These are phyloP conservation scores for Eupithecia tripunctaria DNA, from an alignment of 2,888 invertebrate genomes.

Conservation along the genomic window DNA sequence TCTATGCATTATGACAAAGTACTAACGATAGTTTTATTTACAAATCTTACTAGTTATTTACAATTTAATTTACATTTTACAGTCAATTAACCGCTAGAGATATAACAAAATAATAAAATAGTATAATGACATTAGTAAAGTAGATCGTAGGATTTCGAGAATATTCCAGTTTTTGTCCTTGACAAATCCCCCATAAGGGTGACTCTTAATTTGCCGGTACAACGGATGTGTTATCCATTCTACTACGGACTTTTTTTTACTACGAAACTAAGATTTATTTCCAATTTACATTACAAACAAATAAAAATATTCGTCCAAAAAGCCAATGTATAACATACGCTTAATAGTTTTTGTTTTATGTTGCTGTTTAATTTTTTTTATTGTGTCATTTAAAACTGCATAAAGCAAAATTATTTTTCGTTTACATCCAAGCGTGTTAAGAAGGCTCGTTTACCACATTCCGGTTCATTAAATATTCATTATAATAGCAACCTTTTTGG, in stretches of 20 bases:
- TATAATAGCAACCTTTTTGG: slow-evolving; percentile 24
- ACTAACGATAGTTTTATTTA: slow-evolving; percentile 4
- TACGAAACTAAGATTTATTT: neutral
- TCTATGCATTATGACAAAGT: slow-evolving; percentile 6
- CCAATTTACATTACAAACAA: no score
- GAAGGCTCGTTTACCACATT: slow-evolving; percentile 19
- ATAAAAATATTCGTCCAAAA: neutral
- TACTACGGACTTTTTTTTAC: neutral
- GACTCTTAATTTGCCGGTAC: neutral
- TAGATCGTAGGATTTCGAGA: neutral
- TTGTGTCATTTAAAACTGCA: neutral
- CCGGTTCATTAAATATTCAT: slow-evolving; percentile 26
- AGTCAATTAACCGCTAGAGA: neutral
- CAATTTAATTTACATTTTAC: slow-evolving; percentile 8
- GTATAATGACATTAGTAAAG: neutral
- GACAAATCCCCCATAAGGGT: no score
- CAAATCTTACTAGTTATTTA: slow-evolving; percentile 25
- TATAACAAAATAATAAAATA: neutral
- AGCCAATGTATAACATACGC: neutral
- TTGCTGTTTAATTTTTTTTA: no score
- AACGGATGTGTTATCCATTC: neutral
- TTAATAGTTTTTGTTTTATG: neutral
- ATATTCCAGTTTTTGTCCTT: no score
- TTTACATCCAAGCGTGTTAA: slow-evolving; percentile 7
- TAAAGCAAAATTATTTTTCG: neutral